Base-by-base conservation (phyloP, 2,113 vertebrate species). In the Antennarius striatus region DNA sequence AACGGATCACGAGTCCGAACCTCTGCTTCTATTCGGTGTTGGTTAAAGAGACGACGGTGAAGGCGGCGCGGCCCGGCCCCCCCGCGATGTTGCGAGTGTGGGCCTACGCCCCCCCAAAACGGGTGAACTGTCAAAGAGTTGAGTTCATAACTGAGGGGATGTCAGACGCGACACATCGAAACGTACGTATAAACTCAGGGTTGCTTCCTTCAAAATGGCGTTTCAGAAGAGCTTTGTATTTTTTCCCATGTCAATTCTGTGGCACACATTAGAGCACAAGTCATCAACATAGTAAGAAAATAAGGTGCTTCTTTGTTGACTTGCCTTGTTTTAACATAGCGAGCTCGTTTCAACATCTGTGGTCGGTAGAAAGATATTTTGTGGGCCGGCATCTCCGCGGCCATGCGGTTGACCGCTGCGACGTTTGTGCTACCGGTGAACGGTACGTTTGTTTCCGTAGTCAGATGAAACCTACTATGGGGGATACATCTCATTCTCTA, bases 231-330 rank as follows among this genome's bases (percentile, higher is more conserved):
- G 80, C 64, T 55, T 52, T 50, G 22, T 22, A 22, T 62, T 74
- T 64, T 61, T 60, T 9, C 42, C 73, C 62, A 52, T 74, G 75
- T 86, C 56, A 63, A 74, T 77, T 89, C 65, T 86, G 89, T 90
- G 89, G 89, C 88, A 84, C 86, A 73, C 51, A 36, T 83, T 43
- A 48, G 85, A 87, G 85, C 76, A 73, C 85, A 79, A 80, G 84
- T 90, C 85, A 83, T 86, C 82, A 78, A 90, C 79, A 75, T 72
- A 63, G 65, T 91, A 81, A 90, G 84, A 92, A 92, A 91, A 91
- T 93, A 93, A 93, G 92, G 92, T 93, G 92, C 92, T 91, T 93
- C 75, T 64, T 78, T 83, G 87, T 80, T 84, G 87, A 89, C 86
- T 87, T 82, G 86, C 80, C 79, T 86, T 86, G 73, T 58, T 72